Evolutionary conservation across 2,113 vertebrate species (phyloP).

Genomic region (Natator depressus): DNA sequence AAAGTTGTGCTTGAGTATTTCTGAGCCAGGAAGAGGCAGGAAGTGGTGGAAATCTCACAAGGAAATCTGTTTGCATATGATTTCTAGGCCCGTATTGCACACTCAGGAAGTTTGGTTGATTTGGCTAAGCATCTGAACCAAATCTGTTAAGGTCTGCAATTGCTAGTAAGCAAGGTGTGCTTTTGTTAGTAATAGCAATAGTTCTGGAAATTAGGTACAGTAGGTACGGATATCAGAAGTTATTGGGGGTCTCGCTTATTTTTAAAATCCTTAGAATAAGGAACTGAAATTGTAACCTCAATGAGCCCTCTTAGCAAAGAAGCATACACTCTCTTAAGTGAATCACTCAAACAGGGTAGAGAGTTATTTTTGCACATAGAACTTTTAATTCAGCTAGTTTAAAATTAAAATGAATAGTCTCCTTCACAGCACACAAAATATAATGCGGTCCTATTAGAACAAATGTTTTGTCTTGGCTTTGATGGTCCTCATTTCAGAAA

Average conservation of each 20-base stretch:
- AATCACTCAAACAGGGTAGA: background rate
- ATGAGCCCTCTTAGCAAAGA: background rate
- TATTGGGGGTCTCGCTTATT: background rate
- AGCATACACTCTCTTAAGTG: background rate
- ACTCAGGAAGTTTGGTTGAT: background rate
- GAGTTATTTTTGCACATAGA: conserved; percentile 27
- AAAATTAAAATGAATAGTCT: conserved; percentile 28
- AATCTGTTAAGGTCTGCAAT: background rate
- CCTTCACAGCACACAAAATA: conserved; percentile 39
- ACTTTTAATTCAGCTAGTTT: conserved; percentile 43
- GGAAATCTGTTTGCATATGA: background rate
- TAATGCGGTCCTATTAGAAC: conserved; percentile 14
- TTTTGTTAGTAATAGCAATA: background rate
- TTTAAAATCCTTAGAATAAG: background rate
- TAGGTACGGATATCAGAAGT: background rate
- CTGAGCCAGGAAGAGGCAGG: background rate
- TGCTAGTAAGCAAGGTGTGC: conserved; percentile 1
- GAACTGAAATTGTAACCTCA: background rate
- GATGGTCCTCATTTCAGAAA: conserved; percentile 47
- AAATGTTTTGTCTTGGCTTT: conserved; percentile 60
- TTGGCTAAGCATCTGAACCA: background rate
- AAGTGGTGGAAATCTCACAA: conserved; percentile 18
- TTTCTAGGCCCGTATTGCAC: background rate
- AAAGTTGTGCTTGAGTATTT: background rate
- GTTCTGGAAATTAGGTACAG: background rate